These are phyloP conservation scores for Rhodophaea formosa DNA, from an alignment of 2,888 invertebrate species.

Conservation along the genomic window DNA sequence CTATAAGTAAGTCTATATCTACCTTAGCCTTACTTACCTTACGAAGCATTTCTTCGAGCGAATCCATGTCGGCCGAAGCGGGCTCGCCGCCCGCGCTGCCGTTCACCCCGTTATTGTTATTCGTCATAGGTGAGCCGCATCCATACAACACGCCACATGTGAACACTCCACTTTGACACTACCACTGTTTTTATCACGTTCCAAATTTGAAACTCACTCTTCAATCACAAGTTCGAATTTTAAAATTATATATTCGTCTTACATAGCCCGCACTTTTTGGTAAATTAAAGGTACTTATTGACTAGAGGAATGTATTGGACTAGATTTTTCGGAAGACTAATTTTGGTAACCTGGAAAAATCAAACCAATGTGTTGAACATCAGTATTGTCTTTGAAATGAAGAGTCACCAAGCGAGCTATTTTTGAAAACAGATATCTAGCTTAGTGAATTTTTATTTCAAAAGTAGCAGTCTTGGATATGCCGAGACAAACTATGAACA, in stretches of 20 bases:
- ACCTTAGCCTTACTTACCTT: conserved; percentile 80
- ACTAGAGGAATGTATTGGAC: conserved; percentile 29
- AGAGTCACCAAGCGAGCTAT: too few relatives aligned
- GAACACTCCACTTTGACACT: conserved; percentile 36
- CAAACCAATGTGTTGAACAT: too few relatives aligned
- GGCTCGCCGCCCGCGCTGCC: conserved; percentile 82
- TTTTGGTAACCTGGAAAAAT: conserved; percentile 19
- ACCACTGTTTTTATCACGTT: conserved; percentile 30
- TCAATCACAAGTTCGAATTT: conserved; percentile 16
- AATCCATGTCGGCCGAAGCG: conserved; percentile 86
- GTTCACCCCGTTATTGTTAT: conserved; percentile 83
- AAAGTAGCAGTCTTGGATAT: too few relatives aligned
- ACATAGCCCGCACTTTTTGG: conserved; percentile 21
- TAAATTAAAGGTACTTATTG: conserved; percentile 10
- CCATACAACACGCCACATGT: conserved; percentile 42
- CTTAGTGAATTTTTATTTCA: too few relatives aligned
- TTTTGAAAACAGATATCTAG: too few relatives aligned
- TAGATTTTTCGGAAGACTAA: conserved; percentile 45
- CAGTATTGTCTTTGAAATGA: too few relatives aligned
- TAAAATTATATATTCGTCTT: conserved; percentile 21
- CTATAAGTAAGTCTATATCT: not conserved
- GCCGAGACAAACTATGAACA: too few relatives aligned
- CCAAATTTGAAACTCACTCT: conserved; percentile 19
- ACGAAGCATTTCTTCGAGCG: conserved; percentile 88
- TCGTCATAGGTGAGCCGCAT: conserved; percentile 79